Evolutionary conservation across 2,888 invertebrate genomes (phyloP), one percentile per base, ranked within the genome.

Genomic region (Limnephilus rhombicus): DNA sequence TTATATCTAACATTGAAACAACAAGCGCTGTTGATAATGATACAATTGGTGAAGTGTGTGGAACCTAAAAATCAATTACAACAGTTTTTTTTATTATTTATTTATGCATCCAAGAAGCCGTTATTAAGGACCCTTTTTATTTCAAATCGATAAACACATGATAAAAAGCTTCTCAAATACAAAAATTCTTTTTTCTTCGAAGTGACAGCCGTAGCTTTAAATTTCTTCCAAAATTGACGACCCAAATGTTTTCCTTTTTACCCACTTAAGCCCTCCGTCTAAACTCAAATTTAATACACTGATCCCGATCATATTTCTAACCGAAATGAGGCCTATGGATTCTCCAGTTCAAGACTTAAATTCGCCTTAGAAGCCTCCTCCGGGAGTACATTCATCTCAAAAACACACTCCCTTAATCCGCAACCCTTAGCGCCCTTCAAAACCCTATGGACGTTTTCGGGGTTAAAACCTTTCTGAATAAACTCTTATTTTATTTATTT

Each of bases 381-480:
- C 41, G 29, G 29, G 45, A 86, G 86, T 49, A 86, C 49, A 86
- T 45, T 86, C 37, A 86, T 86, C 45, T 86, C 86, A 86, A n/a
- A 86, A 86, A 86, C 49, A 86, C 86, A 45, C 45, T 45, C 11
- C 86, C 86, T 45, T 41, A 86, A 86, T 86, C 41, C 49, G 49
- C 86, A 29, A 37, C 45, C 86, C 41, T 68, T 68, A 68, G 24
- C 68, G 9, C 68, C 68, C 68, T 68, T 68, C 68, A 68, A 68
- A 68, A 45, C 45, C 68, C 68, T 68, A 9, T 68, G 68, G 24
- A 68, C 83, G 37, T 83, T 15, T 13, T 37, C 82, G 11, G 15
- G 31, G 34, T 34, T 83, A 18, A 83, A 5, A 2, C 34, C 18
- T 31, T 83, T 83, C 34, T 18, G 83, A 83, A 83, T 37, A 68